These are phyloP conservation scores for Lycorma delicatula DNA, from an alignment of 1,140 invertebrate genomes.

Conservation along the genomic window DNA sequence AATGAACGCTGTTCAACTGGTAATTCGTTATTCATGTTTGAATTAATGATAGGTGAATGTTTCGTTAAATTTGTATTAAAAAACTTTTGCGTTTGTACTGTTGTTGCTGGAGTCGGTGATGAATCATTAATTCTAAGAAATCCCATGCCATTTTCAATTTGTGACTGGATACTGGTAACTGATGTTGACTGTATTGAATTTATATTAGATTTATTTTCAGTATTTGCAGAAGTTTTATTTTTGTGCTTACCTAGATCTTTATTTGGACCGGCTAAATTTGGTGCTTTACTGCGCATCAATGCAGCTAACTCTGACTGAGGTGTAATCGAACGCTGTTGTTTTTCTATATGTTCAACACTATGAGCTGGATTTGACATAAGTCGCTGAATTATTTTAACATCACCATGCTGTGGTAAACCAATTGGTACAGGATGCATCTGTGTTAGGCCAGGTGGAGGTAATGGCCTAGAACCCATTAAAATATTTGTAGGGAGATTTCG, in stretches of 20 bases:
- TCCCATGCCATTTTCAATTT: conserved; percentile 37
- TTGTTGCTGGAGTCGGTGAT: conserved; percentile 23
- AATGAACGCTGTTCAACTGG: conserved; percentile 36
- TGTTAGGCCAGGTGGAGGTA: conserved; percentile 14
- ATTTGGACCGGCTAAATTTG: conserved; percentile 27
- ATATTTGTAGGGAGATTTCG: not conserved
- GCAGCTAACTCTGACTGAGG: conserved; percentile 41
- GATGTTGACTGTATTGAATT: conserved; percentile 34
- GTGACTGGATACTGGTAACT: conserved; percentile 22
- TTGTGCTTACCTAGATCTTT: not conserved
- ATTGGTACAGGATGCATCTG: conserved; percentile 7
- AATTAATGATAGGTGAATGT: conserved; percentile 20
- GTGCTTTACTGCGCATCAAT: conserved; percentile 21
- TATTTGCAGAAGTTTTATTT: not conserved
- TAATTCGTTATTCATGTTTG: conserved; percentile 10
- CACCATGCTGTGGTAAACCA: conserved; percentile 3
- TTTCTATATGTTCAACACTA: conserved; percentile 79
- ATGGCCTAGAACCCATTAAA: not conserved
- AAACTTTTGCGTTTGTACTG: conserved; percentile 32
- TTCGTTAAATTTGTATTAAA: conserved; percentile 22
- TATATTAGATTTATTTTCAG: conserved; percentile 43
- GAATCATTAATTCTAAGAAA: conserved; percentile 41
- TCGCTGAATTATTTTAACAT: conserved; percentile 20
- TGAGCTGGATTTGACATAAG: conserved; percentile 72
- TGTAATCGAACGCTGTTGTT: conserved; percentile 66